A percentile compares a stretch with the other conserved stretches of the same genome.
phyloP scores from a whole-genome alignment of 2,113 vertebrate species.

The Amphiprion percula region DNA sequence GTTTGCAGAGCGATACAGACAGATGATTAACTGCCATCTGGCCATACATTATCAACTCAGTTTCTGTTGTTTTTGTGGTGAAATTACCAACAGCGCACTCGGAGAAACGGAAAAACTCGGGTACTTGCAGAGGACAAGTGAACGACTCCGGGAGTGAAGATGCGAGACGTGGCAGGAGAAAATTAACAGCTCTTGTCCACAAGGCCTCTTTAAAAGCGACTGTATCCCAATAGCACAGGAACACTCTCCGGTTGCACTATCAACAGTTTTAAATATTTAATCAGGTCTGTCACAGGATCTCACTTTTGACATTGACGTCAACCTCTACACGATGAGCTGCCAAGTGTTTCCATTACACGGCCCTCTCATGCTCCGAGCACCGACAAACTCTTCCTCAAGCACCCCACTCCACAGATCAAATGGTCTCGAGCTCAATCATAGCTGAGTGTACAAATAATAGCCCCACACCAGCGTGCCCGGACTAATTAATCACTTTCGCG shows the following conservation, averaged over 20 bases:
- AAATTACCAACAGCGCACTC: slow-evolving; percentile 25
- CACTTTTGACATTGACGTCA: slow-evolving; percentile 81
- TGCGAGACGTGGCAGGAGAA: slow-evolving; percentile 55
- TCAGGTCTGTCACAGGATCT: slow-evolving; percentile 78
- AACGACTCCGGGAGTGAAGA: slow-evolving; percentile 30
- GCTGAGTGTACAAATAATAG: slow-evolving; percentile 33
- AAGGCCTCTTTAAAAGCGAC: slow-evolving; percentile 76
- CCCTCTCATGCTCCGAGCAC: slow-evolving; percentile 18
- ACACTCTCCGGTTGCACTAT: slow-evolving; percentile 76
- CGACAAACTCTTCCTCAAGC: slow-evolving; percentile 36
- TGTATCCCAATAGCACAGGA: slow-evolving; percentile 56
- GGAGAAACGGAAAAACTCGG: background rate
- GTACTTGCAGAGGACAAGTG: slow-evolving; percentile 30
- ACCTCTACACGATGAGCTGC: slow-evolving; percentile 65
- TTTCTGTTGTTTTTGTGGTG: background rate
- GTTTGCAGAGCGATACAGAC: slow-evolving; percentile 46
- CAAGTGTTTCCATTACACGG: slow-evolving; percentile 63
- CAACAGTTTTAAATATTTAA: slow-evolving; percentile 85
- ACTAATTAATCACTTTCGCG: slow-evolving; percentile 32
- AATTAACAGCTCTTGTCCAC: slow-evolving; percentile 83
- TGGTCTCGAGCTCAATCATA: slow-evolving; percentile 7
- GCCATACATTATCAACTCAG: slow-evolving; percentile 41
- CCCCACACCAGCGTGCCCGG: background rate
- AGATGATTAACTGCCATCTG: slow-evolving; percentile 67
- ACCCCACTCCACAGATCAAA: slow-evolving; percentile 52